A percentile compares a stretch with the other conserved stretches of the same genome.
Conservation (phyloP, 2,113 vertebrate genomes). For the Neodontobutis hainanensis region DNA sequence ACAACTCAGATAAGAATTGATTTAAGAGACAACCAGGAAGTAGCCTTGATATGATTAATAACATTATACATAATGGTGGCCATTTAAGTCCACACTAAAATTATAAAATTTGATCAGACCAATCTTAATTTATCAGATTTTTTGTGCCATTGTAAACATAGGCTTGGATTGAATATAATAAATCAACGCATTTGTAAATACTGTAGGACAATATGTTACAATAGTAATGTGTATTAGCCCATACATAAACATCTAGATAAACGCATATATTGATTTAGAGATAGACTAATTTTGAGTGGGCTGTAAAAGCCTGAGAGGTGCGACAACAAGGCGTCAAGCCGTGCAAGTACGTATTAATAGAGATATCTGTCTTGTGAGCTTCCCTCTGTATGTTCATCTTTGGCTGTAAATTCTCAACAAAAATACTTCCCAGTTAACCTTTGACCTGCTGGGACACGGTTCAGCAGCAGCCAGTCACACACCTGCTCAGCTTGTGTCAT, state of each 20-base stretch:
- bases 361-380: constrained; percentile 53
- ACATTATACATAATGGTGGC: too few species aligned
- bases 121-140: too few species aligned
- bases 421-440: constrained; percentile 79
- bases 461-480: constrained; percentile 58
- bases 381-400: constrained; percentile 46
- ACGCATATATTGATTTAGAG: constrained; percentile 4
- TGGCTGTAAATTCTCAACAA: constrained; percentile 74
- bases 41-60: too few species aligned
- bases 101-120: too few species aligned
- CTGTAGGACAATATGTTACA: neutral
- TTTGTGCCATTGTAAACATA: too few species aligned
- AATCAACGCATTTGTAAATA: too few species aligned
- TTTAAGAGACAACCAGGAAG: too few species aligned
- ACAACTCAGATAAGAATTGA: too few species aligned
- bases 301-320: constrained; percentile 14
- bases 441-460: constrained; percentile 71
- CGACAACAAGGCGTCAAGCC: constrained; percentile 40
- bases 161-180: too few species aligned
- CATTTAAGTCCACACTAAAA: too few species aligned
- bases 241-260: constrained; percentile 1
- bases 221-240: neutral
- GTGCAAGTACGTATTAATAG: constrained; percentile 70
- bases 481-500: constrained; percentile 73
- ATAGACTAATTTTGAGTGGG: constrained; percentile 2